Conservation (phyloP, 2,797 vertebrate species). For the Acridotheres tristis region DNA sequence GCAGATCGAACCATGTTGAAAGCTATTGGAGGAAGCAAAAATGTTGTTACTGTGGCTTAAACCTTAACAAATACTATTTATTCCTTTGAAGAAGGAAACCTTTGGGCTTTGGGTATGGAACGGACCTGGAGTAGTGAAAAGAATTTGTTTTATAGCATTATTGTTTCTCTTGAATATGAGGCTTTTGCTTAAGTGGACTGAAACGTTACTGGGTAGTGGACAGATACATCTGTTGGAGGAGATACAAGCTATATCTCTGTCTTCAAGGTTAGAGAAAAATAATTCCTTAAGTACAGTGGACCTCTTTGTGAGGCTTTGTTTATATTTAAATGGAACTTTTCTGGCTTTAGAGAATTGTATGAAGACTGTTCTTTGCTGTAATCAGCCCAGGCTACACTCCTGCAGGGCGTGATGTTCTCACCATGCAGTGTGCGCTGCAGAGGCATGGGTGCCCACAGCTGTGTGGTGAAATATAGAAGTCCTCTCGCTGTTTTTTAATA, state of each 20-base stretch:
- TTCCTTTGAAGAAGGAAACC: neutral
- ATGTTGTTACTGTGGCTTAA: neutral
- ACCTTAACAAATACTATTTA: neutral
- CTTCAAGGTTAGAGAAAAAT: neutral
- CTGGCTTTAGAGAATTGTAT: neutral
- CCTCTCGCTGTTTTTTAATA: neutral
- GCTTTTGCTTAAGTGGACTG: neutral
- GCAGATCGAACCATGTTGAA: neutral
- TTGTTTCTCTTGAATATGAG: neutral
- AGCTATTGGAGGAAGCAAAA: neutral
- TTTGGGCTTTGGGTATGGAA: neutral
- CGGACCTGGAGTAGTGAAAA: neutral
- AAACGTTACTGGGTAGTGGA: neutral
- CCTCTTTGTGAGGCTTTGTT: neutral
- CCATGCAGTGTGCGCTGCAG: accelerated
- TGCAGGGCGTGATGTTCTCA: neutral
- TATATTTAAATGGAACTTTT: neutral
- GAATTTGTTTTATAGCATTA: neutral
- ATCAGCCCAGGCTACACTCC: neutral
- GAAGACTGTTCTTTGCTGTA: neutral
- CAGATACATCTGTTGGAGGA: neutral
- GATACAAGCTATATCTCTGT: accelerated
- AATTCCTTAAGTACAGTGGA: neutral
- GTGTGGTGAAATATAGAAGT: accelerated
- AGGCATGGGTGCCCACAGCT: neutral